Evolutionary conservation across 2,797 vertebrate genomes (phyloP).

Genomic region (Moxostoma hubbsi): DNA sequence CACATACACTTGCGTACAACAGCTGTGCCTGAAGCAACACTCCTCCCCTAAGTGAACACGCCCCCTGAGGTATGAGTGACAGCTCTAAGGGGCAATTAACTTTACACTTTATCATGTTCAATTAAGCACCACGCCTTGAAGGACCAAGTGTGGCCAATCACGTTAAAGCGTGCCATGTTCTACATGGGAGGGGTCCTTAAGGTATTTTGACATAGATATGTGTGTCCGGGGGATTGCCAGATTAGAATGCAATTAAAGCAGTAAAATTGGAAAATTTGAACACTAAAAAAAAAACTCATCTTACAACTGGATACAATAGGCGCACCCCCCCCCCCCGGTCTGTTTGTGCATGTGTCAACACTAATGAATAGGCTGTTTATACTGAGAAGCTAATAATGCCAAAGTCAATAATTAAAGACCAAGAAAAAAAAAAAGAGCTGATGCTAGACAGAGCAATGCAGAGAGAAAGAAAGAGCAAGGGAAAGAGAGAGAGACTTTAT

Average conservation of each 20-base stretch:
- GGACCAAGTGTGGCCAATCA: slow-evolving; percentile 89
- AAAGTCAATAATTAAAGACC: slow-evolving; percentile 94
- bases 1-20: slow-evolving; percentile 81
- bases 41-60: slow-evolving; percentile 78
- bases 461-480: slow-evolving; percentile 2
- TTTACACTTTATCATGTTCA: slow-evolving; percentile 99
- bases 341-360: slow-evolving; percentile 18
- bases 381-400: slow-evolving; percentile 91
- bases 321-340: background rate
- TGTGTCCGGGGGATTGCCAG: slow-evolving; percentile 81
- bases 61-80: slow-evolving; percentile 92
- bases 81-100: slow-evolving; percentile 99
- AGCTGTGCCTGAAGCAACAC: slow-evolving; percentile 93
- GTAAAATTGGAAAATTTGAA: slow-evolving; percentile 57
- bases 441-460: slow-evolving; percentile 46
- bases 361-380: slow-evolving; percentile 84
- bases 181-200: slow-evolving; percentile 70
- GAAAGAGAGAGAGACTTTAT: slow-evolving; percentile 46
- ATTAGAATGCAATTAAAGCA: slow-evolving; percentile 73
- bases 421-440: slow-evolving; percentile 83
- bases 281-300: slow-evolving; percentile 61
- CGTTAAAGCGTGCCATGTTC: slow-evolving; percentile 92
- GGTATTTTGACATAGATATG: slow-evolving; percentile 85
- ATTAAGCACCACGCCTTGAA: slow-evolving; percentile 90
- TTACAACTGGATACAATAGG: background rate